Conservation (phyloP, 2,797 vertebrate species). For the Takifugu ocellatus region DNA sequence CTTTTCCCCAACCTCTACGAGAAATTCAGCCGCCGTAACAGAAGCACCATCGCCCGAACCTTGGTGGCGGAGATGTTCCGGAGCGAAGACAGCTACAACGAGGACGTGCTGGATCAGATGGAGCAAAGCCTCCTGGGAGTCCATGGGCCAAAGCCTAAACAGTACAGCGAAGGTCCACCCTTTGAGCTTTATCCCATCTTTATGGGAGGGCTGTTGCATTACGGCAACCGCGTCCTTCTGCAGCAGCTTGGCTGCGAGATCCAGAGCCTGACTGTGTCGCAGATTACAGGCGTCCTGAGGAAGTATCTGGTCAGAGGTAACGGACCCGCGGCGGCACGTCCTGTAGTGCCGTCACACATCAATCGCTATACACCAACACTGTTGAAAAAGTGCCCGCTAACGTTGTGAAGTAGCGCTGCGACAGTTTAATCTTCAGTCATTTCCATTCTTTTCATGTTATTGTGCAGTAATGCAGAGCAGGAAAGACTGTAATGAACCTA, state of each 20-base stretch:
- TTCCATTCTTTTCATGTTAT: no score
- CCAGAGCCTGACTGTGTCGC: constrained; percentile 85
- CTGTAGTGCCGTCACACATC: no score
- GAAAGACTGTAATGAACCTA: no score
- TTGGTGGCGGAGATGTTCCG: constrained; percentile 93
- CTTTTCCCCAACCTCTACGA: constrained; percentile 88
- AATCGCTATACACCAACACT: no score
- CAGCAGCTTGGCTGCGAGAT: constrained; percentile 91
- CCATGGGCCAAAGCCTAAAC: constrained; percentile 83
- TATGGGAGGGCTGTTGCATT: constrained; percentile 92
- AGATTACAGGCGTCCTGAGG: constrained; percentile 86
- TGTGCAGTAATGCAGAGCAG: no score
- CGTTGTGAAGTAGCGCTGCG: no score
- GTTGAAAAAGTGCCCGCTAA: no score
- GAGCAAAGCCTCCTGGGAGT: constrained; percentile 89
- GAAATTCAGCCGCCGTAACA: constrained; percentile 73
- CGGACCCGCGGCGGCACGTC: no score
- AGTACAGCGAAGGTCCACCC: constrained; percentile 73
- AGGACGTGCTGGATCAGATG: constrained; percentile 93
- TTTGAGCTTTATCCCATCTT: constrained; percentile 98
- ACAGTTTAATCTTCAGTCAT: no score
- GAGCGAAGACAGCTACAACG: constrained; percentile 89
- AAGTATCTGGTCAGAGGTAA: constrained; percentile 82
- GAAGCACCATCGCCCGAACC: constrained; percentile 84
- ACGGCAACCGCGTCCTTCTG: constrained; percentile 85